Evolutionary conservation across 2,888 invertebrate species (phyloP), one percentile per base, ranked within the genome.

Genomic region (Ferrisia virgata): DNA sequence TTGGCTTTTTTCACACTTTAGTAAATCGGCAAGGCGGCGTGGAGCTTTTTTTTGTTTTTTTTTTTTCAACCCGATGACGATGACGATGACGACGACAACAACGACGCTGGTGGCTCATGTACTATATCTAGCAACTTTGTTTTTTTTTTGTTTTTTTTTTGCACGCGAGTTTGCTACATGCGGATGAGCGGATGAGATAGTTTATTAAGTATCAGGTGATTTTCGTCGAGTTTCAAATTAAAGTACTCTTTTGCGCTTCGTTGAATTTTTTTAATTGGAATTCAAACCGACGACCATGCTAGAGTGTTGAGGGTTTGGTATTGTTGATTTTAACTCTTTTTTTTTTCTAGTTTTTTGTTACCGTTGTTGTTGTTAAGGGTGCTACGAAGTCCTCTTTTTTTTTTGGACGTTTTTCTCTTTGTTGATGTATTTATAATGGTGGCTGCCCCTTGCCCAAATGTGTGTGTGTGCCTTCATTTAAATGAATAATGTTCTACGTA

Each of bases 241-340:
- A 33, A 72, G 72, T n/a, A 72, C 72, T 72, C 33, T 72, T 72
- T 72, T 13, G 33, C 72, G 72, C 72, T 72, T 18, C 72, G 72
- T n/a, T 72, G 72, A 72, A 72, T 31, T 36, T 72, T 72, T 72
- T 72, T 72, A 72, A 72, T 72, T 72, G 72, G 72, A 72, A 72
- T 72, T 72, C 33, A 72, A 72, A 33, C 31, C 31, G 28, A 28
- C 4, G 64, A 36, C 36, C 36, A 4, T 3, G 36, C 5, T 36
- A 36, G 8, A 4, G 36, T n/a, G 36, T 36, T 36, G 36, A 8
- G 36, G 36, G 36, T 36, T 36, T 8, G 4, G 58, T 64, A 64
- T 64, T 64, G 58, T 64, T 64, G 58, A 64, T 64, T 64, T 64
- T 64, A 64, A 64, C 58, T 64, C 28, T 25, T 25, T 25, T 72